Base-by-base conservation (phyloP, 2,797 vertebrate species). In the Malacoctenus gilli region DNA sequence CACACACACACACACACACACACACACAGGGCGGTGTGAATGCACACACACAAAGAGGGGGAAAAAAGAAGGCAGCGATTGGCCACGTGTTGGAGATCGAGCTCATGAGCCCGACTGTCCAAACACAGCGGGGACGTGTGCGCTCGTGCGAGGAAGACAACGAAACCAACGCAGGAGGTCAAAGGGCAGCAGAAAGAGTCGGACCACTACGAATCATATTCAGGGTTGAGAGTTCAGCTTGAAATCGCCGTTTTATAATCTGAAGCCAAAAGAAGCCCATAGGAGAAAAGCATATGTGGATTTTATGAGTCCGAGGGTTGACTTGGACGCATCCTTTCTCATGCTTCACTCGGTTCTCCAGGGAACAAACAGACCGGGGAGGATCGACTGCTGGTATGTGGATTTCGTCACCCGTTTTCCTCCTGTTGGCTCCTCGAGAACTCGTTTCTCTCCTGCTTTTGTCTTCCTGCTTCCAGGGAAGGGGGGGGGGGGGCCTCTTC, bases 61-160 rank as follows among this genome's bases (percentile, higher is more conserved):
- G 16, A 20, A 84, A 54, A 70, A 68, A 8, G 13, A 21, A 40
- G 56, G 39, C 70, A 57, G n/a, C 51, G 59, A 67, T 80, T 68
- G 56, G 77, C 76, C 87, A 89, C 79, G 77, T 81, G 84, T 48
- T 75, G 15, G 55, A 55, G 61, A 76, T 31, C 13, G 48, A 71
- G 83, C 51, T 74, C 58, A 64, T 55, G 60, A 85, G 64, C 53
- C 61, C 39, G 4, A 18, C 75, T 65, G 66, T 68, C 66, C 57
- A 87, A 87, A 86, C 83, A 75, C 72, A 83, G 74, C 25, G 1
- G 63, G 57, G 37, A 59, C 19, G 60, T 44, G 67, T 57, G 44
- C 66, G 39, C 49, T 54, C 66, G 35, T 52, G 55, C 16, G 48
- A 14, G 18, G 13, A 9, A 16, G 0, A 51, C 18, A 2, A 59